phyloP scores from a whole-genome alignment of 2,113 vertebrate genomes.

The Pithys albifrons region DNA sequence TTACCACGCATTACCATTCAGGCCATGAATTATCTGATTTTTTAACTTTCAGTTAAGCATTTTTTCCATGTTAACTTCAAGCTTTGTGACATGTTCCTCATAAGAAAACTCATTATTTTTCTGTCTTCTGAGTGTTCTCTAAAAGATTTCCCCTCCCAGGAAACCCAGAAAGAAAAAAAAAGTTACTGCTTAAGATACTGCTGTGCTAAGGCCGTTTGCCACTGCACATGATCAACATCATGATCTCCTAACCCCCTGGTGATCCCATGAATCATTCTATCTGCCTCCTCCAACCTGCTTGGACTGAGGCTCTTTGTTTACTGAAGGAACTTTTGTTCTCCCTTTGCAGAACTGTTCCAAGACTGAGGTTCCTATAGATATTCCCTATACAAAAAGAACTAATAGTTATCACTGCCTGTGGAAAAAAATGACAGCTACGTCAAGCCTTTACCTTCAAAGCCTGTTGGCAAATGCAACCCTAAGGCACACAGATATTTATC shows the following conservation, averaged over 20 bases:
- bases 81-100: neutral
- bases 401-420: neutral
- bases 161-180: neutral
- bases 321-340: neutral
- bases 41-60: neutral
- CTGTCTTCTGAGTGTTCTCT: neutral
- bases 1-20: neutral
- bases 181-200: neutral
- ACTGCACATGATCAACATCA: neutral
- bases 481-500: neutral
- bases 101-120: neutral
- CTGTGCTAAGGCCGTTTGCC: neutral
- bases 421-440: neutral
- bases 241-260: neutral
- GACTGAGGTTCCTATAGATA: neutral
- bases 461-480: neutral
- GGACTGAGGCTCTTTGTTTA: neutral
- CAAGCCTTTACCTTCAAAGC: neutral
- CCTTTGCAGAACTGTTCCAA: neutral
- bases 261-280: neutral
- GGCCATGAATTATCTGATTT: neutral
- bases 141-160: neutral
- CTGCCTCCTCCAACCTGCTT: neutral
- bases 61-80: neutral
- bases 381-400: neutral